These are phyloP conservation scores for Rallus limicola DNA, from an alignment of 2,113 vertebrate species.

Conservation along the genomic window DNA sequence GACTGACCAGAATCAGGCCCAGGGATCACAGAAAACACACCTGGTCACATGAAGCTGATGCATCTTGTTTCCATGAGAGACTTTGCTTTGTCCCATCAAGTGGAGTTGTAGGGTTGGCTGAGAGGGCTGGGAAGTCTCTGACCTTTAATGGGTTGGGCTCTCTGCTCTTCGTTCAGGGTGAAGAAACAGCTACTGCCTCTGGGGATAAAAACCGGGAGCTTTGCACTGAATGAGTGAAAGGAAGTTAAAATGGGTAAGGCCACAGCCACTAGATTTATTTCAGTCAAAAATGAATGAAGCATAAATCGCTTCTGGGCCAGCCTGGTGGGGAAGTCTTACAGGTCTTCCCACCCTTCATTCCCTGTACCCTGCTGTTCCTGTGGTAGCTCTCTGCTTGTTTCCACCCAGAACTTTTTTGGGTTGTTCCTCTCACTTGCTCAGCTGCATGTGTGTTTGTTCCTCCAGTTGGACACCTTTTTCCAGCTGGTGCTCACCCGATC, in stretches of 20 bases:
- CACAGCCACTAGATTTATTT: not conserved
- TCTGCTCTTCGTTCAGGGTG: not conserved
- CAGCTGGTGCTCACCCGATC: not conserved
- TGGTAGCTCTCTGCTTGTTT: not conserved
- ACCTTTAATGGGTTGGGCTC: not conserved
- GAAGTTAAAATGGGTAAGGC: not conserved
- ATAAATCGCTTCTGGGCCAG: not conserved
- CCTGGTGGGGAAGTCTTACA: not conserved
- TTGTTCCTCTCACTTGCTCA: not conserved
- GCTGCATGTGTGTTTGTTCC: rapidly evolving
- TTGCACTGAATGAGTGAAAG: not conserved
- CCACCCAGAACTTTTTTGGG: not conserved
- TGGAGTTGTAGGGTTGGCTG: not conserved
- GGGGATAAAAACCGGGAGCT: not conserved
- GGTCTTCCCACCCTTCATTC: not conserved
- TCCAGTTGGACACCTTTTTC: not conserved
- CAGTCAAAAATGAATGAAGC: not conserved
- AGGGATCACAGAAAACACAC: not conserved
- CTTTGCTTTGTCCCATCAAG: not conserved
- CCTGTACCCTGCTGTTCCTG: rapidly evolving
- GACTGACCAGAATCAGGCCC: not conserved
- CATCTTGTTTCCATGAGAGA: not conserved
- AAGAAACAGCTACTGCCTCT: not conserved
- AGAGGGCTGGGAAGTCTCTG: not conserved
- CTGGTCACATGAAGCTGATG: not conserved